These are phyloP conservation scores for Drosophila acutilabella DNA, from an alignment of 2,888 invertebrate genomes.

Conservation along the genomic window DNA sequence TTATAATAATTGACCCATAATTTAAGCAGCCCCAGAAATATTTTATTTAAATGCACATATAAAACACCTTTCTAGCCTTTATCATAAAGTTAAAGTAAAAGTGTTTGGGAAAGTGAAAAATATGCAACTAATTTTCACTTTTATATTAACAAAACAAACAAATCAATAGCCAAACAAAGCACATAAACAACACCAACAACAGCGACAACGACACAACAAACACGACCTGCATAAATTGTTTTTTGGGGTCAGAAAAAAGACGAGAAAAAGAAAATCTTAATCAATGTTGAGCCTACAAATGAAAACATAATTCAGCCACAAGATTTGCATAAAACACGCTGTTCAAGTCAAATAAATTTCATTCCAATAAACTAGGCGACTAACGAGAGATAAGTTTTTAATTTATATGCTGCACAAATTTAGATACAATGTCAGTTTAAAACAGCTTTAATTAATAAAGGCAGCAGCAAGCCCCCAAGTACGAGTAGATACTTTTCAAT, in stretches of 20 bases:
- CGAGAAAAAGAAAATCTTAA: constrained; percentile 63
- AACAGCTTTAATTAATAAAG: constrained; percentile 56
- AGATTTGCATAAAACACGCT: constrained; percentile 75
- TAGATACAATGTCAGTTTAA: constrained; percentile 48
- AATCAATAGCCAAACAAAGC: constrained; percentile 32
- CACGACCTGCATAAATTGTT: constrained; percentile 69
- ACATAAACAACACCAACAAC: constrained; percentile 29
- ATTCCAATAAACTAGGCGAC: constrained; percentile 43
- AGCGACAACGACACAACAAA: constrained; percentile 11
- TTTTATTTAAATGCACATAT: constrained; percentile 37
- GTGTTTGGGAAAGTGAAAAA: constrained; percentile 71
- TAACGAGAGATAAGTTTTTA: constrained; percentile 67
- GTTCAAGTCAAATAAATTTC: constrained; percentile 75
- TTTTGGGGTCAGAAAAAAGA: neutral
- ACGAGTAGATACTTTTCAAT: constrained; percentile 20
- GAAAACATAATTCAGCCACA: constrained; percentile 74
- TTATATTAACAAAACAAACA: constrained; percentile 47
- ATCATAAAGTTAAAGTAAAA: constrained; percentile 12
- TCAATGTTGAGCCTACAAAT: constrained; percentile 67
- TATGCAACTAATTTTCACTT: constrained; percentile 73
- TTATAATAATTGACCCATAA: too few species aligned
- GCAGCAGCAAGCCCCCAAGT: neutral
- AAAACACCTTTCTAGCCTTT: constrained; percentile 24
- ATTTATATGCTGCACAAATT: constrained; percentile 70
- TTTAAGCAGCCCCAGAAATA: too few species aligned